phyloP scores from a whole-genome alignment of 1,140 invertebrate species.

The Drosophila neocordata region DNA sequence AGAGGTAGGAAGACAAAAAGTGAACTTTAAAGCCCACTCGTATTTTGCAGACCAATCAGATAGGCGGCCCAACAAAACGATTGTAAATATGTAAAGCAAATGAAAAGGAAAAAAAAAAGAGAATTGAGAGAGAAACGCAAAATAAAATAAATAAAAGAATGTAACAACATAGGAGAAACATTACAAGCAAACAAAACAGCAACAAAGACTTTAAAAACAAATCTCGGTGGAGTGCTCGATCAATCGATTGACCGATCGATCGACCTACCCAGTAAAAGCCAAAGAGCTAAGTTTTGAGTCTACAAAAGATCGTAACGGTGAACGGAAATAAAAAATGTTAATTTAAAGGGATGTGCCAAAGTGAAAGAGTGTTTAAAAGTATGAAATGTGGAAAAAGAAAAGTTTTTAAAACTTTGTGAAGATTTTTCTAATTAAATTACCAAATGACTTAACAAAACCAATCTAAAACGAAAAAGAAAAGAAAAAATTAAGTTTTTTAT shows the following conservation, averaged over 20 bases:
- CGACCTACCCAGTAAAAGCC: conserved; percentile 50
- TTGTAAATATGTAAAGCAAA: conserved; percentile 52
- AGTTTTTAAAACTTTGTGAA: neutral
- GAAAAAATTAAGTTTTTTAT: conserved; percentile 6
- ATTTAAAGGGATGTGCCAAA: conserved; percentile 11
- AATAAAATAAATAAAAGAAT: conserved; percentile 29
- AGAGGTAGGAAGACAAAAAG: conserved; percentile 21
- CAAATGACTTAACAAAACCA: neutral
- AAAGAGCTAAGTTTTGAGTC: conserved; percentile 35
- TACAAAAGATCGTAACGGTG: conserved; percentile 11
- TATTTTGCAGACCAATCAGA: conserved; percentile 63
- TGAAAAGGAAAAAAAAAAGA: conserved; percentile 23
- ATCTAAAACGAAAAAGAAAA: conserved; percentile 33
- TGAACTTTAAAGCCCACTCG: conserved; percentile 4
- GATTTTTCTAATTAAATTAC: neutral
- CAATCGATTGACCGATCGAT: conserved; percentile 29
- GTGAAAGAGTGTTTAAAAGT: neutral
- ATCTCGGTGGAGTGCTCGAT: neutral
- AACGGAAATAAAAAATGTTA: conserved; percentile 24
- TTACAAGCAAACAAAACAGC: conserved; percentile 42
- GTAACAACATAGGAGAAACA: conserved; percentile 51
- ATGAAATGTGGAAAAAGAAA: too few species aligned
- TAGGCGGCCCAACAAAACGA: conserved; percentile 41
- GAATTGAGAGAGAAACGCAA: conserved; percentile 13
- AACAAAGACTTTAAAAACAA: conserved; percentile 11